Evolutionary conservation across 1,140 invertebrate species (phyloP), one percentile per base, ranked within the genome.

Genomic region (Cecropterus lyciades): DNA sequence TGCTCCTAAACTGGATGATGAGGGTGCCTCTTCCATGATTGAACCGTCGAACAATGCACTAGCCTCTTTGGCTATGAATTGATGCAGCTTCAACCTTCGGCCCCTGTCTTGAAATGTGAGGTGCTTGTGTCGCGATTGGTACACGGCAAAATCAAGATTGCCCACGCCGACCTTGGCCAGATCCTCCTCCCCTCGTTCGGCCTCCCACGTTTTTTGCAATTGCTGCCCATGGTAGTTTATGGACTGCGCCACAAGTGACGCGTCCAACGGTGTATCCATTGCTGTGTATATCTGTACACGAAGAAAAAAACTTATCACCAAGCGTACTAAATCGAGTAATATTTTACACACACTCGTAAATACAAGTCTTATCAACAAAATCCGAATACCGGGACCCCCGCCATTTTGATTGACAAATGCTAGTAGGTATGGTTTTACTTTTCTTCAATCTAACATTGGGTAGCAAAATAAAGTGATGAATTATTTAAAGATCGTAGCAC

Each of bases 211-310:
- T 92, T 97, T 97, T 87, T 96, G 95, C 71, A 97, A 91, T 75
- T 96, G 96, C 77, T 96, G 96, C 0, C 97, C 97, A 93, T 97
- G 96, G 82, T 96, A 97, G 89, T 96, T 96, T 68, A 97, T 93
- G 52, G 95, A 93, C 79, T 95, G 94, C 75, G 94, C 92, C 78
- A 97, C 94, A 65, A 96, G 92, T 53, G 95, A 94, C 84, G 93
- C 80, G 90, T 96, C 95, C 93, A 96, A 89, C 33, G 92, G 85
- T 27, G 93, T 87, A 75, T 91, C 89, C 91, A 92, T 92, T 13
- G 10, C 65, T 15, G 11, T n/a, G n/a, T n/a, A 16, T 9, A 27
- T 33, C 56, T 75, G 30, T 9, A 68, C 69, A 37, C 3, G 20
- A 57, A 69, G 48, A 4, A 68, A 68, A 64, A 53, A 68, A 70